Evolutionary conservation across 92 coral and sea anemone species (phyloP).

Genomic region (Metridium senile): DNA sequence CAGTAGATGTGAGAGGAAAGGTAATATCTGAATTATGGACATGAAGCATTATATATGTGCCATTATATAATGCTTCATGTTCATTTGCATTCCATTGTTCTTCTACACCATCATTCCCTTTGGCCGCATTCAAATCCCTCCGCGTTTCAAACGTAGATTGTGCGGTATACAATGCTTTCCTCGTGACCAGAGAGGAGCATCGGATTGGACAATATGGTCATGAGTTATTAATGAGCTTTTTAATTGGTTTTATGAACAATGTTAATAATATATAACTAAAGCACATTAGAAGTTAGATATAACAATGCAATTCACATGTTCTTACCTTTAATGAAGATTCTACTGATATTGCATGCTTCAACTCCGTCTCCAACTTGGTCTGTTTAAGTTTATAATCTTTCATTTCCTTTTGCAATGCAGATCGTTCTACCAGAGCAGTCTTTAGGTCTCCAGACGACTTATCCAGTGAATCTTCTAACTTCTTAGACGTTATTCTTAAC

Average conservation of each 20-base stretch:
- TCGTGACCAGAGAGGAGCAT: too few species aligned
- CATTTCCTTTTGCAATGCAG: background rate
- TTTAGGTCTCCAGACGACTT: background rate
- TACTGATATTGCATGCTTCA: background rate
- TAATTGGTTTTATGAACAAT: background rate
- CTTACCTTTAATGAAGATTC: background rate
- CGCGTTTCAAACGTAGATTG: too few species aligned
- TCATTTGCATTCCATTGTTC: too few species aligned
- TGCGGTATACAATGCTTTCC: too few species aligned
- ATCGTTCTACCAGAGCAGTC: background rate
- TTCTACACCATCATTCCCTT: too few species aligned
- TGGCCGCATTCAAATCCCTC: too few species aligned
- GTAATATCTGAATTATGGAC: too few species aligned
- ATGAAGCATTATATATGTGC: too few species aligned
- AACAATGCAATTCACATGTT: background rate
- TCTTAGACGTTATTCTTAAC: background rate
- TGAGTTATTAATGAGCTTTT: too few species aligned
- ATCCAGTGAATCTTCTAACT: background rate
- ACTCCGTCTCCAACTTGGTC: background rate
- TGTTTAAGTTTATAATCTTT: background rate
- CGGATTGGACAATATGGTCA: too few species aligned
- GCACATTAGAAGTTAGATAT: background rate
- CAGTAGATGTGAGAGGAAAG: too few species aligned
- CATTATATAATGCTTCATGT: too few species aligned
- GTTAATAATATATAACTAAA: background rate